phyloP scores from a whole-genome alignment of 1,140 invertebrate genomes.

The Drosophila ficusphila region DNA sequence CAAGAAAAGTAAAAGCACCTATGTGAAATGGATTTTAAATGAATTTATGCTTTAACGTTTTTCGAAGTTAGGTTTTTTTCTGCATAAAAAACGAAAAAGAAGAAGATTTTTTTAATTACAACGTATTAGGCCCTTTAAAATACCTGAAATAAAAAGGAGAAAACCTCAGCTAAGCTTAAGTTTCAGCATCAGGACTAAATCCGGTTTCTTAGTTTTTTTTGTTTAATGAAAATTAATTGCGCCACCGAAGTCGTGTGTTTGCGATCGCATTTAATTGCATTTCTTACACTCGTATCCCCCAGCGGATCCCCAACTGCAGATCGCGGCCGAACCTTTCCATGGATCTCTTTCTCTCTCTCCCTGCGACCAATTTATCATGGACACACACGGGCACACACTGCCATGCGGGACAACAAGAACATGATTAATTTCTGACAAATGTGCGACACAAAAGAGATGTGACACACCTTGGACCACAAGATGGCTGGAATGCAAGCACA shows the following conservation, averaged over 20 bases:
- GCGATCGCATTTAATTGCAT: conserved; percentile 76
- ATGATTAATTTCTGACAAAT: conserved; percentile 84
- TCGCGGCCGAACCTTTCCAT: conserved; percentile 55
- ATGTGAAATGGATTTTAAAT: no score
- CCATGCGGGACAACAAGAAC: conserved; percentile 65
- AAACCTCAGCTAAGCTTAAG: not conserved
- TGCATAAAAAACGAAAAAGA: no score
- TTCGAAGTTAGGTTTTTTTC: no score
- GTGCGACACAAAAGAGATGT: conserved; percentile 81
- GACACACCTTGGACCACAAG: conserved; percentile 76
- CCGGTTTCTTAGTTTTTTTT: conserved; percentile 33
- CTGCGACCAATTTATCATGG: conserved; percentile 36
- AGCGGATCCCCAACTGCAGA: conserved; percentile 32
- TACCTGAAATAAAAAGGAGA: not conserved
- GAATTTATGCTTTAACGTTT: no score
- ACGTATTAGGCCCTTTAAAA: not conserved
- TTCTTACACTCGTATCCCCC: conserved; percentile 59
- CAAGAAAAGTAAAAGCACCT: not conserved
- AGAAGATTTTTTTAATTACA: no score
- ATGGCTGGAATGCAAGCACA: conserved; percentile 57
- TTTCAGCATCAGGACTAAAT: conserved; percentile 23
- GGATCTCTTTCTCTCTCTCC: conserved; percentile 25
- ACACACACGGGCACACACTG: conserved; percentile 22
- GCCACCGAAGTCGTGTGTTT: conserved; percentile 81
- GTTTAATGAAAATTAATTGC: conserved; percentile 81